Percentiles rank a stretch among this genome's conserved stretches.
Evolutionary conservation across 2,888 invertebrate genomes (phyloP).

Genomic region (Ectemnius continuus): DNA sequence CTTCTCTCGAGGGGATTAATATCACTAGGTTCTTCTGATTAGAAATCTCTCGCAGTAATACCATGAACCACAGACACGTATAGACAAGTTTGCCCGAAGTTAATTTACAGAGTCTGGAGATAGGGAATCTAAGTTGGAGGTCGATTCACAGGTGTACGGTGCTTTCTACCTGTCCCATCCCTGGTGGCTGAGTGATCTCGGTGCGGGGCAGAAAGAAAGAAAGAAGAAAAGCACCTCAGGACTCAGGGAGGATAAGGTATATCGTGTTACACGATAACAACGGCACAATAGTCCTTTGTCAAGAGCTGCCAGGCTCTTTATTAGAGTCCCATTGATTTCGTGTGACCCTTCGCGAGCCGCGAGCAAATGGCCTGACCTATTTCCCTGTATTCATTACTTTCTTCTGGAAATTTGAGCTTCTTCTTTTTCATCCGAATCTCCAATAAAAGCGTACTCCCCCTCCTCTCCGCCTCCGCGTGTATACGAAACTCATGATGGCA

Average conservation of each 20-base stretch:
- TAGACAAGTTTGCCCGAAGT: neutral
- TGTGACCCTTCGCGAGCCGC: slow-evolving; percentile 52
- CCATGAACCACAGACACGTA: neutral
- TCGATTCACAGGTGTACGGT: slow-evolving; percentile 42
- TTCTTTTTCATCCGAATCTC: slow-evolving; percentile 9
- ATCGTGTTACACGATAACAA: slow-evolving; percentile 69
- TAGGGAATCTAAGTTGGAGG: slow-evolving; percentile 37
- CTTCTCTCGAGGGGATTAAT: neutral
- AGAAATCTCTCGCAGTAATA: neutral
- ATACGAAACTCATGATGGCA: neutral
- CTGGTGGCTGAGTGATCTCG: slow-evolving; percentile 8
- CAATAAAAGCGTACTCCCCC: slow-evolving; percentile 9
- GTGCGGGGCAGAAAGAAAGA: slow-evolving; percentile 15
- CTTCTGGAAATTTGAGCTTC: slow-evolving; percentile 62
- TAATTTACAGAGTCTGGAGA: neutral
- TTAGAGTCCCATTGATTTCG: slow-evolving; percentile 64
- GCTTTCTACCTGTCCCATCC: slow-evolving; percentile 40
- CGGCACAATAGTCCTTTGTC: slow-evolving; percentile 68
- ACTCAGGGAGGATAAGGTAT: slow-evolving; percentile 61
- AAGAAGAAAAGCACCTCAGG: slow-evolving; percentile 50
- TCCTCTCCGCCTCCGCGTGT: neutral
- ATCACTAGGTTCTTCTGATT: neutral
- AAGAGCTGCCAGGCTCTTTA: slow-evolving; percentile 60
- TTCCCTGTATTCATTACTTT: slow-evolving; percentile 63
- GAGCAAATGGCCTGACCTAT: slow-evolving; percentile 54